phyloP scores from a whole-genome alignment of 2,113 vertebrate genomes.

The Patagioenas fasciata region DNA sequence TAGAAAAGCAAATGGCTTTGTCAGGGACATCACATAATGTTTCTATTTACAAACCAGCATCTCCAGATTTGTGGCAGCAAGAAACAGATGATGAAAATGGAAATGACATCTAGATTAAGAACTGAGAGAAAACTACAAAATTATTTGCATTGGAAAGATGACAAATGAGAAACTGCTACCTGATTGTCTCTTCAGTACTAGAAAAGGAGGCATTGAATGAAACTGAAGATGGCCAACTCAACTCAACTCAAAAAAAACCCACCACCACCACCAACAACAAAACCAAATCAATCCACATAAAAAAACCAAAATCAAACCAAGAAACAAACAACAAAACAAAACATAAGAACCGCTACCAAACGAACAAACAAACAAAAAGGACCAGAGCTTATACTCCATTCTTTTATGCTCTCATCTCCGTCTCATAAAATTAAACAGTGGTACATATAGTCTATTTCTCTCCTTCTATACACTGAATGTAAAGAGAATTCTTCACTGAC shows the following conservation, averaged over 20 bases:
- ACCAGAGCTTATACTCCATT: fast-evolving
- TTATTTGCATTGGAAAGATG: neutral
- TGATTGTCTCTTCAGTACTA: neutral
- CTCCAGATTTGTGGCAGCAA: neutral
- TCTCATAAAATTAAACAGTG: neutral
- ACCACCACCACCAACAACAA: too few species aligned
- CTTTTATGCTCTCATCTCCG: neutral
- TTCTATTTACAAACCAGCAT: neutral
- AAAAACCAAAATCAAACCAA: too few species aligned
- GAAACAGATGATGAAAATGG: neutral
- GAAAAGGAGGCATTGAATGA: neutral
- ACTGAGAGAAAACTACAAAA: neutral
- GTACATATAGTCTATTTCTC: neutral
- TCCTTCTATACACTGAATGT: neutral
- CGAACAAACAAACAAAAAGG: too few species aligned
- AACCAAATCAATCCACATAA: too few species aligned
- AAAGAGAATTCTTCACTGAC: neutral
- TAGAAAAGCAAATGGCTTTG: neutral
- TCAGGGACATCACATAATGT: neutral
- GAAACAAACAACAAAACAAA: too few species aligned
- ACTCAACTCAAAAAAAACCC: neutral
- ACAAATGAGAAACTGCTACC: neutral
- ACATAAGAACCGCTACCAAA: too few species aligned
- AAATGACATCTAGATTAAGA: neutral
- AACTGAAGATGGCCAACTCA: neutral